phyloP scores from a whole-genome alignment of 2,797 vertebrate genomes.

The Alfaro cultratus region DNA sequence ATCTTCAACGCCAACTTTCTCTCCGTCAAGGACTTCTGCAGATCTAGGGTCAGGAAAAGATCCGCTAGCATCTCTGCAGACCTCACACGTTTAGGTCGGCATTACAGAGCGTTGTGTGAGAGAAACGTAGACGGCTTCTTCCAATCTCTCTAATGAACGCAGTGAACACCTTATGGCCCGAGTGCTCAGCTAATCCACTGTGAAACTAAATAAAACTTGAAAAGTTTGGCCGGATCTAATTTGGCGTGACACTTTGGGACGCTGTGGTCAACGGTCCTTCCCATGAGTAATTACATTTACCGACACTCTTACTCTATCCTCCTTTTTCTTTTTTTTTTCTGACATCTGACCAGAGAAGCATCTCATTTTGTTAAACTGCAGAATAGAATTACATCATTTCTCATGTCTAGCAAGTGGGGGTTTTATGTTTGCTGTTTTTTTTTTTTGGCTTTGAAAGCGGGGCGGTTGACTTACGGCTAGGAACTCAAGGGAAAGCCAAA shows the following conservation, averaged over 20 bases:
- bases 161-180: background rate
- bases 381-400: slow-evolving; percentile 18
- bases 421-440: background rate
- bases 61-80: background rate
- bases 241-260: background rate
- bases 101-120: accelerated
- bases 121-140: background rate
- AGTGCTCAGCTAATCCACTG: background rate
- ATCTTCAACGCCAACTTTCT: background rate
- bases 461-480: background rate
- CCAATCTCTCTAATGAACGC: background rate
- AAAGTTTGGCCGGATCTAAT: background rate
- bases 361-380: slow-evolving; percentile 14
- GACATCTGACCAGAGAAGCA: background rate
- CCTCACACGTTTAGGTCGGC: background rate
- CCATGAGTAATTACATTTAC: slow-evolving; percentile 11
- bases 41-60: background rate
- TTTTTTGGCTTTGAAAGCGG: slow-evolving; percentile 1
- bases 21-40: background rate
- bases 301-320: background rate
- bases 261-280: background rate
- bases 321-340: background rate
- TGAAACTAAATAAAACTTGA: background rate
- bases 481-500: slow-evolving; percentile 10
- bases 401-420: slow-evolving; percentile 8